These are phyloP conservation scores for Lithobates pipiens DNA, from an alignment of 2,797 vertebrate genomes.

Conservation along the genomic window DNA sequence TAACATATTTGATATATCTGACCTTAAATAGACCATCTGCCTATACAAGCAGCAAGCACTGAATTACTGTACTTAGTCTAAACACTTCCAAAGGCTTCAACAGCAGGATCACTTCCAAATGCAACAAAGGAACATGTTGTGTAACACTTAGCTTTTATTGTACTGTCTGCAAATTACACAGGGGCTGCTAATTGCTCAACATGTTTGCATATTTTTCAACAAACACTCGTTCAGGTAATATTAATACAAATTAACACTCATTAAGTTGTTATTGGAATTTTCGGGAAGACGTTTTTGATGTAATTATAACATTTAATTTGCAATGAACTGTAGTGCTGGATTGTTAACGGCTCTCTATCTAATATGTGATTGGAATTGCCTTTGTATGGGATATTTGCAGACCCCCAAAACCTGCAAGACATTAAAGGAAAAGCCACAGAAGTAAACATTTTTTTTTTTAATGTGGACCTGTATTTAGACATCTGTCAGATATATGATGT, in stretches of 20 bases:
- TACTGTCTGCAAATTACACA: constrained; percentile 40
- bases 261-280: constrained; percentile 15
- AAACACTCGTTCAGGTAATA: constrained; percentile 43
- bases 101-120: constrained; percentile 52
- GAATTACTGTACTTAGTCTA: constrained; percentile 44
- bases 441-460: neutral
- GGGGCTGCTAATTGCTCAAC: constrained; percentile 35
- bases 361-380: neutral
- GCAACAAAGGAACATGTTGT: constrained; percentile 43
- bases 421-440: neutral
- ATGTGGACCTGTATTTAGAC: neutral
- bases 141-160: constrained; percentile 47
- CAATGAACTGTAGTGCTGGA: neutral
- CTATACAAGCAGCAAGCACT: constrained; percentile 1
- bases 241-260: constrained; percentile 42
- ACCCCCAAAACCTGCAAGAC: neutral
- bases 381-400: neutral
- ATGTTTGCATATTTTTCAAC: constrained; percentile 32
- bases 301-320: neutral
- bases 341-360: neutral
- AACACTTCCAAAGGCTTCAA: constrained; percentile 24
- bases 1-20: constrained; percentile 57
- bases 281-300: constrained; percentile 14
- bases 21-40: constrained; percentile 51
- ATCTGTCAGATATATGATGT: too few species aligned